Percentiles rank a stretch among this genome's conserved stretches.
Conservation (phyloP, 2,888 invertebrate genomes). For the Microplitis deprimator region DNA sequence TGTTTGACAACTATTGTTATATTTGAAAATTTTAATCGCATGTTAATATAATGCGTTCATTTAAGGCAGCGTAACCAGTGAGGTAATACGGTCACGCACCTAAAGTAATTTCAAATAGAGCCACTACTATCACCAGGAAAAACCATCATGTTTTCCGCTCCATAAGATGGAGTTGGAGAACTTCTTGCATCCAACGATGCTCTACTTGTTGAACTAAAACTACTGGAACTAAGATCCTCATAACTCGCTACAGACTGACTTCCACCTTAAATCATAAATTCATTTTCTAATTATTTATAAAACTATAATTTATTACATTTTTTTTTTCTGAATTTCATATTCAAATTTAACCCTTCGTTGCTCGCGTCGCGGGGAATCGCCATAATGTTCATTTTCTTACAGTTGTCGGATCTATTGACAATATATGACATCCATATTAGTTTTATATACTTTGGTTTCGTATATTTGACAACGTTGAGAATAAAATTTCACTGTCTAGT, state of each 20-base stretch:
- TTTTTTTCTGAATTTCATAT: neutral
- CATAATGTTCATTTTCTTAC: too few species aligned
- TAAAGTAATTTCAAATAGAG: slow-evolving; percentile 74
- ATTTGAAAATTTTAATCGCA: neutral
- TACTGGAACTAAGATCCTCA: slow-evolving; percentile 87
- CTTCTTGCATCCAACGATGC: slow-evolving; percentile 82
- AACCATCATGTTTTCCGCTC: slow-evolving; percentile 83
- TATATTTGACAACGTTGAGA: too few species aligned
- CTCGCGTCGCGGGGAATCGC: too few species aligned
- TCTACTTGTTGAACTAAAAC: slow-evolving; percentile 86
- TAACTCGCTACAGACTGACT: slow-evolving; percentile 76
- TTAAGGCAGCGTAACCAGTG: slow-evolving; percentile 67
- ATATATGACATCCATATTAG: too few species aligned
- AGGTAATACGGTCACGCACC: slow-evolving; percentile 62
- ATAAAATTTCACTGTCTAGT: too few species aligned
- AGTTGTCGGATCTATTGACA: too few species aligned
- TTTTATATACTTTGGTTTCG: too few species aligned
- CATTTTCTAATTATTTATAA: slow-evolving; percentile 2
- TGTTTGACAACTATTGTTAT: neutral
- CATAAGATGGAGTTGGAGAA: slow-evolving; percentile 83
- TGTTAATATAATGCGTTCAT: slow-evolving; percentile 48
- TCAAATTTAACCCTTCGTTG: too few species aligned
- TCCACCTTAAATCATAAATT: slow-evolving; percentile 71
- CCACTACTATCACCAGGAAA: slow-evolving; percentile 85
- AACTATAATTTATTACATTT: neutral